Base-by-base conservation (phyloP, 2,797 vertebrate genomes). In the Dermochelys coriacea region DNA sequence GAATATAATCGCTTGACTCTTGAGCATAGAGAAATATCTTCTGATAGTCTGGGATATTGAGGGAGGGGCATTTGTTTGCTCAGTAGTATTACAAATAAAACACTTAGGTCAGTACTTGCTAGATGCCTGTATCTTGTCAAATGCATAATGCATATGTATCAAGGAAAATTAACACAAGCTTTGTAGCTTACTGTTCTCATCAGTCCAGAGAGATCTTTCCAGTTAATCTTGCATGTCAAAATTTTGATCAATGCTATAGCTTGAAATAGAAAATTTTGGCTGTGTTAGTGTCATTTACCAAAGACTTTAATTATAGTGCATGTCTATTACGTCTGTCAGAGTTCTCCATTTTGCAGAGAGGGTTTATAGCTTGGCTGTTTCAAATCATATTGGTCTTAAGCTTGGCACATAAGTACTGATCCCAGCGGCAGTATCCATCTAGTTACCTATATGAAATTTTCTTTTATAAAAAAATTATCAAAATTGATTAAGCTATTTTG, bases 191-290 rank as follows among this genome's bases (percentile, higher is more conserved):
- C 47, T 86, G 80, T 95, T 80, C 75, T 79, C 45, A 88, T 31
- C 85, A 82, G 82, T 78, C 19, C 41, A 51, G 78, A 47, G 45
- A 79, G 90, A 80, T 84, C 83, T 64, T 82, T 93, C 64, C 41
- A 12, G 23, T 50, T 91, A 25, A 87, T 49, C 49, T 15, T 47
- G 85, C n/a, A 27, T 64, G 50, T 94, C 96, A 95, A 57, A 86
- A 6, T 71, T 11, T 11, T 92, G 95, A 91, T 94, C 80, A 81
- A 18, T 89, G 91, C 90, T 93, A 89, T 95, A 85, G 52, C 91
- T 77, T 45, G 27, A 95, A 97, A 91, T 86, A 90, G 89, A 94
- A 54, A 75, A 49, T 92, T 93, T 97, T 91, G 80, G 94, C 86
- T 94, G 88, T 23, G 29, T 54, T 25, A 61, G 81, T 41, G 37